Base-by-base conservation (phyloP, 2,797 vertebrate species). In the Gambelia wislizenii region DNA sequence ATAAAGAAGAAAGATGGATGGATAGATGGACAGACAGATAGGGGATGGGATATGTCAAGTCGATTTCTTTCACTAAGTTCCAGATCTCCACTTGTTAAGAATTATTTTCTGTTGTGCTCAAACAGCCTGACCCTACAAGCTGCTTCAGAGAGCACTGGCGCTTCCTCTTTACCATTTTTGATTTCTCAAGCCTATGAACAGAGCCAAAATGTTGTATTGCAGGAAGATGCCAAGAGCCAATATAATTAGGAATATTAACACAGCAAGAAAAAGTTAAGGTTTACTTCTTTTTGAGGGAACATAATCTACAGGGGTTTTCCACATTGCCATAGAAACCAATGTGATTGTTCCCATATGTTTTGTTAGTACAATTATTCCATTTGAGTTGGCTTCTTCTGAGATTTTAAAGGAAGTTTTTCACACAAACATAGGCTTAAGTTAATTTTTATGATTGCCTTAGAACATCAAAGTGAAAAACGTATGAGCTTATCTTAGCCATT, bases 21-120 rank as follows among this genome's bases (percentile, higher is more conserved):
- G 20, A 76, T 33, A 9, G 64, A 61, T 22, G 7, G 9, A 33
- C 9, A 33, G 64, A 33, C 27, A 30, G 27, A 33, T 16, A 67
- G 64, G 85, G 67, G 14, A 0, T 2, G 69, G 14, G 42, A 89
- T 0, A 0, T 18, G 10, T 61, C 25, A 25, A 7, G n/a, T 83
- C 61, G 1, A 30, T 72, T 94, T 91, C 47, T 90, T 4, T 36
- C 42, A 91, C 39, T 54, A 30, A 85, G 0, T 76, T 94, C 49
- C 86, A 30, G 87, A 91, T 90, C 13, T 76, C 52, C 54, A 4
- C 3, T 54, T 91, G n/a, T 20, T 89, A 80, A 80, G 67, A 72
- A 89, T 33, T 39, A 79, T 94, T 95, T 93, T 61, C 72, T n/a
- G 12, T 52, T 89, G 33, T 33, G 78, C 20, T 85, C 72, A 85